These are phyloP conservation scores for Tridacna crocea DNA, from an alignment of 2,888 invertebrate genomes.

Conservation along the genomic window DNA sequence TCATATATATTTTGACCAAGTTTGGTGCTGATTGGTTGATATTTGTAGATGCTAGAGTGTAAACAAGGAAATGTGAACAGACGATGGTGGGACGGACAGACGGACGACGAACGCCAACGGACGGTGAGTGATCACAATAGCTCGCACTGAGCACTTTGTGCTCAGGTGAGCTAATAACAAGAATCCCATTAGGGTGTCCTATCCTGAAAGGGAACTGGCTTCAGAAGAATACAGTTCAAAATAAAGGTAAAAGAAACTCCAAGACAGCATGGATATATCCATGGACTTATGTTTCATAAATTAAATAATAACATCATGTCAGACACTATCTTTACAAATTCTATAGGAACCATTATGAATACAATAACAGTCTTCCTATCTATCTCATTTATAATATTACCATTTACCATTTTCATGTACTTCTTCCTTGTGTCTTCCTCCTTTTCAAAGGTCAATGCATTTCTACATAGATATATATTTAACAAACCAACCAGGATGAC, in stretches of 20 bases:
- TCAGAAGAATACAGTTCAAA: not conserved
- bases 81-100: too few relatives aligned
- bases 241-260: not conserved
- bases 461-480: not conserved
- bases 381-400: too few relatives aligned
- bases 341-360: not conserved
- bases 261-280: not conserved
- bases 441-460: not conserved
- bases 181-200: too few relatives aligned
- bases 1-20: too few relatives aligned
- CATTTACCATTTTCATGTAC: slow-evolving; percentile 4
- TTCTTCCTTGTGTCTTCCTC: not conserved
- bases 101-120: too few relatives aligned
- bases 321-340: not conserved
- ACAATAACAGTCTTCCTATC: not conserved
- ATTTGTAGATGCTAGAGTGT: too few relatives aligned
- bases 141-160: too few relatives aligned
- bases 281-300: not conserved
- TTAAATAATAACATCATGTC: not conserved
- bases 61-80: too few relatives aligned
- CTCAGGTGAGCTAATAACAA: too few relatives aligned
- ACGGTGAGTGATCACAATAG: too few relatives aligned
- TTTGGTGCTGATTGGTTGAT: too few relatives aligned
- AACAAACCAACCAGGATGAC: not conserved
- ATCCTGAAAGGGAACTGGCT: too few relatives aligned